Percentiles rank a stretch among this genome's conserved stretches.
Evolutionary conservation across 2,888 invertebrate genomes (phyloP).

Genomic region (Tridacna crocea): DNA sequence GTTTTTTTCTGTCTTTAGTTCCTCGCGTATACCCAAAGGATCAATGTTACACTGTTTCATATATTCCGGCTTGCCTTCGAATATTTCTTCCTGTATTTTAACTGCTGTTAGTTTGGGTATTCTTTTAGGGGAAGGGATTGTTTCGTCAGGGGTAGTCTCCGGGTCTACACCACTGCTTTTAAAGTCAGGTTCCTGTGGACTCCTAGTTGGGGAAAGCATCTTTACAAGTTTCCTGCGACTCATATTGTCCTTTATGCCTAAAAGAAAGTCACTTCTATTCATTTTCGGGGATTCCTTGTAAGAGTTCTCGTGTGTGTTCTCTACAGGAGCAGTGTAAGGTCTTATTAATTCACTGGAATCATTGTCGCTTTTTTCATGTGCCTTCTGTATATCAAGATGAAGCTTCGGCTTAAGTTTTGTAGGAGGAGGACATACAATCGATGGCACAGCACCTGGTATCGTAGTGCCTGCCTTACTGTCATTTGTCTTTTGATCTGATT

Average conservation of each 20-base stretch:
- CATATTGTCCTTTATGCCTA: slow-evolving; percentile 45
- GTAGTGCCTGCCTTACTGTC: background rate
- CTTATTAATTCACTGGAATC: background rate
- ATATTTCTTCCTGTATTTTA: slow-evolving; percentile 62
- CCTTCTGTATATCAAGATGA: slow-evolving; percentile 4
- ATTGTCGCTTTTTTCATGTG: background rate
- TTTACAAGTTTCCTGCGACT: slow-evolving; percentile 39
- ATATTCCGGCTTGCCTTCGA: slow-evolving; percentile 45
- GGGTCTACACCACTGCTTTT: background rate
- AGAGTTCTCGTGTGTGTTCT: background rate
- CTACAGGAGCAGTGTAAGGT: slow-evolving; percentile 13
- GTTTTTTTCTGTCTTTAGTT: background rate
- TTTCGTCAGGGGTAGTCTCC: background rate
- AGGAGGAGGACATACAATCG: background rate
- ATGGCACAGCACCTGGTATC: background rate
- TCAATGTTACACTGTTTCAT: slow-evolving; percentile 36
- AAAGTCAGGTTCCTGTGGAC: background rate
- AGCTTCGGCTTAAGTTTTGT: slow-evolving; percentile 14
- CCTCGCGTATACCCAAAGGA: slow-evolving; percentile 3
- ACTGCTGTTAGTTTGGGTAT: slow-evolving; percentile 63
- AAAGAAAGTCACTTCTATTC: slow-evolving; percentile 41
- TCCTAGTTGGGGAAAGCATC: slow-evolving; percentile 21
- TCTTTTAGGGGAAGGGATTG: slow-evolving; percentile 12
- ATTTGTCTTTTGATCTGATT: background rate
- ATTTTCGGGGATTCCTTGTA: background rate